Evolutionary conservation across 2,113 vertebrate species (phyloP).

Genomic region (Heterocephalus glaber): DNA sequence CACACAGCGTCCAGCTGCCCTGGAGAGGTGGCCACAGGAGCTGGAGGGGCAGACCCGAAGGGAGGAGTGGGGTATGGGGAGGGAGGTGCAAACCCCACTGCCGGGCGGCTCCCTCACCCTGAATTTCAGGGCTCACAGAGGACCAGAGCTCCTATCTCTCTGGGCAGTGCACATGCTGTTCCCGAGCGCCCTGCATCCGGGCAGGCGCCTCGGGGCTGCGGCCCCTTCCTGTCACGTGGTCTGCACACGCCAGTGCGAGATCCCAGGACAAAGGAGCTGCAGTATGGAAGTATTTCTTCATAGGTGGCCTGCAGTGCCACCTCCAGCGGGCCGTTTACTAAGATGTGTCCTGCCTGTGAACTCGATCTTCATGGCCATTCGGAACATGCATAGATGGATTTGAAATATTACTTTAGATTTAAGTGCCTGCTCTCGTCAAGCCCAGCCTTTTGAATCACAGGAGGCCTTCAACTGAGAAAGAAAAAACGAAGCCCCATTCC

Average conservation of each 20-base stretch:
- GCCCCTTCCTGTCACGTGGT: rapidly evolving
- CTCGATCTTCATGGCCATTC: rapidly evolving
- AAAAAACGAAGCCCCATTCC: rapidly evolving
- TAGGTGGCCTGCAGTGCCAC: rapidly evolving
- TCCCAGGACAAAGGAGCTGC: too few species aligned
- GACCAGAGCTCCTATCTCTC: neutral
- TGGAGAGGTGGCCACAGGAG: neutral
- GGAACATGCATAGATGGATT: rapidly evolving
- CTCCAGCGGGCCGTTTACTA: rapidly evolving
- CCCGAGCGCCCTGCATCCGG: neutral
- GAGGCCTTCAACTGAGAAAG: neutral
- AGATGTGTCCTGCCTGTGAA: rapidly evolving
- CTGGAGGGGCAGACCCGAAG: neutral
- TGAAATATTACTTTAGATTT: neutral
- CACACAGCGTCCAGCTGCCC: neutral
- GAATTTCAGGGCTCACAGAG: rapidly evolving
- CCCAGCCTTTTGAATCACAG: rapidly evolving
- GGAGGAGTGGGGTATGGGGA: neutral
- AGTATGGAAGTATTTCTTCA: rapidly evolving
- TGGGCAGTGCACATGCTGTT: too few species aligned
- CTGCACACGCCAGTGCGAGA: neutral
- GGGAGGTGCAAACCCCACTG: neutral
- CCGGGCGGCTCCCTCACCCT: neutral
- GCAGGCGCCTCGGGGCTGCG: too few species aligned
- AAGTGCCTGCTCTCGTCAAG: neutral